A percentile compares a stretch with the other conserved stretches of the same genome.
Evolutionary conservation across 2,888 invertebrate genomes (phyloP).

Genomic region (Strigamia crassipes): DNA sequence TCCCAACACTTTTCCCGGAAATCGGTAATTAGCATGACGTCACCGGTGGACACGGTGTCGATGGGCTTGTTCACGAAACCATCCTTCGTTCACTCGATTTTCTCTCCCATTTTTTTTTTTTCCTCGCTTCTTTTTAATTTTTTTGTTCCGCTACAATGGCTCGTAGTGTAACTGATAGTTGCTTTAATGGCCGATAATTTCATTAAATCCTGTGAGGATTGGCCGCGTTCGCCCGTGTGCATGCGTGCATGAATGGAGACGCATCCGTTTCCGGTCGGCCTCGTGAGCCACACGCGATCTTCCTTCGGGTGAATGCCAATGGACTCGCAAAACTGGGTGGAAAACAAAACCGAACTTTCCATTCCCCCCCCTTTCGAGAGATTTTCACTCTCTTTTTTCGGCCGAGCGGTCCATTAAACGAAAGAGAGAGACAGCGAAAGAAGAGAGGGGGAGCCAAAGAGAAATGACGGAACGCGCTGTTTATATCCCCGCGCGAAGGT

Average conservation of each 20-base stretch:
- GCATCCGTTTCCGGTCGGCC: conserved; percentile 42
- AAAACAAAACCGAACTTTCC: conserved; percentile 39
- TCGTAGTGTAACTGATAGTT: conserved; percentile 39
- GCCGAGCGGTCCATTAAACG: conserved; percentile 48
- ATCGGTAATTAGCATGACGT: conserved; percentile 21
- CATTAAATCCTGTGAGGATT: conserved; percentile 42
- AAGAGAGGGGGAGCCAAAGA: too few species aligned
- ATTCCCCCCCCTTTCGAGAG: conserved; percentile 7
- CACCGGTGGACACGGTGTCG: conserved; percentile 28
- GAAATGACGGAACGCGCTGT: neutral
- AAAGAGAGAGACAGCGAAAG: neutral
- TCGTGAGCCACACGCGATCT: conserved; percentile 40
- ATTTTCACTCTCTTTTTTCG: neutral
- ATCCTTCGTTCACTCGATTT: neutral
- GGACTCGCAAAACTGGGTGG: conserved; percentile 29
- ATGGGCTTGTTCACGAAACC: neutral
- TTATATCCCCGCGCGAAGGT: neutral
- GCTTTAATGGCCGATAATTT: conserved; percentile 40
- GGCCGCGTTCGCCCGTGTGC: conserved; percentile 42
- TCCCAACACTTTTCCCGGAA: conserved; percentile 41
- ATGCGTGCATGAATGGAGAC: conserved; percentile 42
- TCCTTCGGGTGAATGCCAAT: conserved; percentile 42
- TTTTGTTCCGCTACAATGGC: conserved; percentile 35
- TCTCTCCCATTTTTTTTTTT: neutral
- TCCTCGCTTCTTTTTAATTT: neutral